Base-by-base conservation (phyloP, 2,113 vertebrate genomes). In the Pantherophis guttatus region DNA sequence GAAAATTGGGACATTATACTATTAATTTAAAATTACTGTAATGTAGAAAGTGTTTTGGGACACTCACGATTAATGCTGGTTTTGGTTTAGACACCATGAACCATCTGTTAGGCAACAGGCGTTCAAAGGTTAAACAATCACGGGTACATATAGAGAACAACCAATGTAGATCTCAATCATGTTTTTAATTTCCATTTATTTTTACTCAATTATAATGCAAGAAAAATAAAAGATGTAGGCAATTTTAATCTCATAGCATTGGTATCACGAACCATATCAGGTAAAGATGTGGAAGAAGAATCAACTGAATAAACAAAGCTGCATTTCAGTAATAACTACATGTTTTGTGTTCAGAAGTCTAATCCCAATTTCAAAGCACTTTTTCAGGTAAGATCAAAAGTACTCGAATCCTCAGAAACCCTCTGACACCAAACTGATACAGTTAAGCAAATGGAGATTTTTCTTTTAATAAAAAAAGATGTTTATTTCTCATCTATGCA, bases 111-210 rank as follows among this genome's bases (percentile, higher is more conserved):
- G 11, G 65, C 39, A 93, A 90, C 21, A 86, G 88, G 55, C 89
- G 59, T 85, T 93, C 53, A 86, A 86, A 24, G 53, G 12, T 12
- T 53, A 90, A 93, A 90, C 65, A 93, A 90, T 89, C 62, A 89
- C 29, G 57, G 11, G 2, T 50, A 57, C 29, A 48, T 59, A 93
- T 52, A 23, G 54, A 8, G 86, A 93, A 90, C 26, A 50, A 90
- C 50, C 15, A 50, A 7, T 33, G 24, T 85, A 86, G 44, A 44
- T 81, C 48, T 21, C 23, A 33, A 26, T 70, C 39, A 39, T 39
- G 12, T 57, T n/a, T 93, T 85, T n/a, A 89, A 89, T 44, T 52
- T 85, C 87, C 39, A 89, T n/a, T 23, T 89, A 92, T 55, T 55
- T 89, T 81, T 70, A 26, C 15, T 89, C 33, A 91, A 86, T 55